Evolutionary conservation across 2,888 invertebrate species (phyloP).

Genomic region (Mythimna ferrago): DNA sequence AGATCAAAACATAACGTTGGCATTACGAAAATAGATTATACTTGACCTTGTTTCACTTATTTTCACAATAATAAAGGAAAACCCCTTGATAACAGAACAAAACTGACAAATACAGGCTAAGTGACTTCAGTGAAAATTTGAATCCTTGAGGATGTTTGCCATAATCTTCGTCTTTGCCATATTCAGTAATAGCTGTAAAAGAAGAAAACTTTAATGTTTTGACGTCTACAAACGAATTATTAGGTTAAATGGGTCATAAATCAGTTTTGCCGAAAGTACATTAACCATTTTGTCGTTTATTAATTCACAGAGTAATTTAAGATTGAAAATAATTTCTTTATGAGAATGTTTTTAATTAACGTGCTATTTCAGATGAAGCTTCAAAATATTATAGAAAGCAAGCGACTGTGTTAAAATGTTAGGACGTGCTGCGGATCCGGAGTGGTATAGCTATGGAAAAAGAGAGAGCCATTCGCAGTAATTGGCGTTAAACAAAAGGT

Average conservation of each 20-base stretch:
- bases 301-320: neutral
- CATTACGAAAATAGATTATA: slow-evolving; percentile 57
- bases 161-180: neutral
- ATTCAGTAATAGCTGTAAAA: neutral
- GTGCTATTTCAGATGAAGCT: neutral
- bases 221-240: too few relatives aligned
- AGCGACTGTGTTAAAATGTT: neutral
- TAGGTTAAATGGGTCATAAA: neutral
- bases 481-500: neutral
- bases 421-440: neutral
- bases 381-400: neutral
- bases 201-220: too few relatives aligned
- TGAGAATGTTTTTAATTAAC: neutral
- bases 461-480: too few relatives aligned
- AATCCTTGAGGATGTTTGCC: neutral
- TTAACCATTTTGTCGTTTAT: neutral
- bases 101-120: slow-evolving; percentile 12
- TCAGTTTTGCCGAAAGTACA: neutral
- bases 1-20: slow-evolving; percentile 60
- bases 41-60: slow-evolving; percentile 49
- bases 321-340: neutral
- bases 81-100: slow-evolving; percentile 12
- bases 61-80: slow-evolving; percentile 27
- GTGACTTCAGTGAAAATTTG: slow-evolving; percentile 3
- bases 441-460: neutral